Conservation (phyloP, 2,888 invertebrate genomes). For the Lochmaea capreae region DNA sequence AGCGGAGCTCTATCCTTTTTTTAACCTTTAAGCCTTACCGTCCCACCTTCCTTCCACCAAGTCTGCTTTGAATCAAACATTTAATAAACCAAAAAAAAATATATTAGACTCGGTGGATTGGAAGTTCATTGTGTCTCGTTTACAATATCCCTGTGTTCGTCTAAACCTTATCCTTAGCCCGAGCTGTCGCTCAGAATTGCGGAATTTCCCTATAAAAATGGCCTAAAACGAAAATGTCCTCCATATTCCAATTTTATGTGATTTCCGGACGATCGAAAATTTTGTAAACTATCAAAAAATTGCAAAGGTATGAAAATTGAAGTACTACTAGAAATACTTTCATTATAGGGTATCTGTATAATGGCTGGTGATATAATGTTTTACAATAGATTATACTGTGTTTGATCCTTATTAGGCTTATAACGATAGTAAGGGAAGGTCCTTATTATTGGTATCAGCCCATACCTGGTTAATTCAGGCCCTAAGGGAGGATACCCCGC, state of each 20-base stretch:
- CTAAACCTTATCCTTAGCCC: constrained; percentile 72
- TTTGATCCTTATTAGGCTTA: constrained; percentile 3
- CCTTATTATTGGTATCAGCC: neutral
- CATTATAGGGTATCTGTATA: neutral
- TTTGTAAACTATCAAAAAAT: neutral
- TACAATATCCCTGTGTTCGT: constrained; percentile 88
- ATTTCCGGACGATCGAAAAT: constrained; percentile 11
- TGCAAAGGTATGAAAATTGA: neutral
- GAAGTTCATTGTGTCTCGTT: constrained; percentile 79
- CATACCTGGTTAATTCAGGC: neutral
- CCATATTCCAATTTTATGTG: constrained; percentile 21
- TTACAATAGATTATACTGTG: neutral
- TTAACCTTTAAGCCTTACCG: constrained; percentile 38
- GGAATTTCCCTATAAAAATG: constrained; percentile 16
- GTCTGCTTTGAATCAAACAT: neutral
- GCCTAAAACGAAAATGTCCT: constrained; percentile 16
- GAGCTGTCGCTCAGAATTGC: constrained; percentile 62
- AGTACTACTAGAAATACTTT: neutral
- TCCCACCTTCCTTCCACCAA: constrained; percentile 16
- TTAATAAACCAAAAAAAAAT: neutral
- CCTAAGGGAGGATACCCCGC: neutral
- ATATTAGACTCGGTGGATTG: constrained; percentile 65
- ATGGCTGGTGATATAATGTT: neutral
- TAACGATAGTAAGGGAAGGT: neutral
- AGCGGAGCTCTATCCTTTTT: constrained; percentile 56